phyloP scores from a whole-genome alignment of 2,113 vertebrate species.

The Elanoides forficatus region DNA sequence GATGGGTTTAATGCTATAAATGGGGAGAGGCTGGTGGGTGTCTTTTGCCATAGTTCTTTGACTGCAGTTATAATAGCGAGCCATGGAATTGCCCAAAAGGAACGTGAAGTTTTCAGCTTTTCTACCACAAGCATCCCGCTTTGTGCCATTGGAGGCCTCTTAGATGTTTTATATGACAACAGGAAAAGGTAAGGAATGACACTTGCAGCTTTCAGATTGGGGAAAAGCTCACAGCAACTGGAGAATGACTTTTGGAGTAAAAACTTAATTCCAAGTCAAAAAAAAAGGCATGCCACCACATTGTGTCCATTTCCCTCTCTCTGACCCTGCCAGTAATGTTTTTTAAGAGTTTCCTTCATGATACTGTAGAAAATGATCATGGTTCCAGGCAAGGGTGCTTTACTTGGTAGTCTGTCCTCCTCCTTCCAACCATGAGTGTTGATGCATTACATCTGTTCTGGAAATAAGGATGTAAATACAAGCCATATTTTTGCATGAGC shows the following conservation, averaged over 20 bases:
- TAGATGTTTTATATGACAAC: neutral
- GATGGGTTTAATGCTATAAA: neutral
- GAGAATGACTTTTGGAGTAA: neutral
- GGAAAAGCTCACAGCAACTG: neutral
- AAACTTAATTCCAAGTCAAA: neutral
- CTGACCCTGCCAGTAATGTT: neutral
- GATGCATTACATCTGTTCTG: slow-evolving; percentile 20
- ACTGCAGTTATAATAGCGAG: neutral
- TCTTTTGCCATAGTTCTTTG: neutral
- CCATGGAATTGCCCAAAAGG: neutral
- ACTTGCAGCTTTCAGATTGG: neutral
- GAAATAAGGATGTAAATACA: neutral
- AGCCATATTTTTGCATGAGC: neutral
- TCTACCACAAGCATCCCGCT: neutral
- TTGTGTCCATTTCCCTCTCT: neutral
- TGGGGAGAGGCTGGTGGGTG: neutral
- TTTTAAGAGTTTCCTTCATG: neutral
- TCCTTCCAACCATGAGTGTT: neutral
- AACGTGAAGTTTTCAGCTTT: neutral
- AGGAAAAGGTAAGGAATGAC: neutral
- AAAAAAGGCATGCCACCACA: neutral
- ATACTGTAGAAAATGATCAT: neutral
- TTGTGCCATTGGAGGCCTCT: neutral
- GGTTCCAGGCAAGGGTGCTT: neutral
- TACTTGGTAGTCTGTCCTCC: neutral